A percentile compares a stretch with the other conserved stretches of the same genome.
Evolutionary conservation across 2,888 invertebrate species (phyloP).

Genomic region (Osmoderma eremita): DNA sequence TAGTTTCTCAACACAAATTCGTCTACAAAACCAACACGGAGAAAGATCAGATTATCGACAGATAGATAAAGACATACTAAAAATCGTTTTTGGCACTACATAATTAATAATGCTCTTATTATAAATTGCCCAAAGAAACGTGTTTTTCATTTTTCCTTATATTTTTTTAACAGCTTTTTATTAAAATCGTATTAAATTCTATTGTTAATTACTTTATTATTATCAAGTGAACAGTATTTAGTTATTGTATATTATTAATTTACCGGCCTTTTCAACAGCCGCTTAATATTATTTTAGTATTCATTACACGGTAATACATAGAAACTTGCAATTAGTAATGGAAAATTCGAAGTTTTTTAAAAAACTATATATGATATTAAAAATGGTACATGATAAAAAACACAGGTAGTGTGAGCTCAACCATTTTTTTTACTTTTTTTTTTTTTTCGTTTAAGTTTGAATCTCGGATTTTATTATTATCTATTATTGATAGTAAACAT

Average conservation of each 20-base stretch:
- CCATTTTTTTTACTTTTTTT: slow-evolving; percentile 31
- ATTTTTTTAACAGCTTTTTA: slow-evolving; percentile 52
- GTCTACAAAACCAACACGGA: slow-evolving; percentile 46
- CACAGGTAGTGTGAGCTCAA: slow-evolving; percentile 58
- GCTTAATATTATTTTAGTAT: too few relatives aligned
- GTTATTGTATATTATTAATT: slow-evolving; percentile 60
- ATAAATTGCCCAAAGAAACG: slow-evolving; percentile 63
- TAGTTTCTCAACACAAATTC: slow-evolving; percentile 42
- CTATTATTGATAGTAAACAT: slow-evolving; percentile 1
- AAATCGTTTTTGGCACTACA: too few relatives aligned
- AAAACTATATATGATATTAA: slow-evolving; percentile 63
- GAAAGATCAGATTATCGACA: slow-evolving; percentile 41
- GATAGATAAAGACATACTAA: too few relatives aligned
- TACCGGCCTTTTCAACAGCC: slow-evolving; percentile 48
- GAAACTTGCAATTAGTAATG: slow-evolving; percentile 60
- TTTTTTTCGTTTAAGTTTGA: neutral
- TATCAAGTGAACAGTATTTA: slow-evolving; percentile 59
- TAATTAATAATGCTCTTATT: slow-evolving; percentile 47
- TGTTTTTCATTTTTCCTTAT: slow-evolving; percentile 48
- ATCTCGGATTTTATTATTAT: slow-evolving; percentile 2
- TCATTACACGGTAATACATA: slow-evolving; percentile 52
- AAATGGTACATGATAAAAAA: slow-evolving; percentile 64
- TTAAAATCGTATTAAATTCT: slow-evolving; percentile 64
- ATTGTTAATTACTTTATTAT: slow-evolving; percentile 60
- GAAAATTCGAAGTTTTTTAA: slow-evolving; percentile 61